Base-by-base conservation (phyloP, 2,888 invertebrate species). In the Pilophorus perplexus region DNA sequence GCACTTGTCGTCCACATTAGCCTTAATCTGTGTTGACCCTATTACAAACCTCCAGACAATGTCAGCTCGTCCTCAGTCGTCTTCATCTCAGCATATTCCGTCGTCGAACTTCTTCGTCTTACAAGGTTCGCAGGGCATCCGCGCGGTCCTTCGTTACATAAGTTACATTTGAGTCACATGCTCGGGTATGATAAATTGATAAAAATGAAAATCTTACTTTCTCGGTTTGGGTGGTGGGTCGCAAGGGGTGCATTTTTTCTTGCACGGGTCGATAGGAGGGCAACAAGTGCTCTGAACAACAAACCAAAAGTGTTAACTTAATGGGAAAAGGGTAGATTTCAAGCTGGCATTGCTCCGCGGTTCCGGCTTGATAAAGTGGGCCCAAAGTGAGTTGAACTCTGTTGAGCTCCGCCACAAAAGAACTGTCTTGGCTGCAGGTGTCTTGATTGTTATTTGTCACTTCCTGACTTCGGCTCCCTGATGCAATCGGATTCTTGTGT, bases 51-150 rank as follows among this genome's bases (percentile, higher is more conserved):
- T 38, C 22, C n/a, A n/a, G n/a, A n/a, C n/a, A n/a, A n/a, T n/a
- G n/a, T n/a, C n/a, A n/a, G n/a, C n/a, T n/a, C n/a, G n/a, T n/a
- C n/a, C n/a, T n/a, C n/a, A n/a, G n/a, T n/a, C n/a, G n/a, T n/a
- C n/a, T n/a, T n/a, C n/a, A n/a, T 33, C 6, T 48, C 62, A 62
- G 14, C 59, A 33, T 18, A 59, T 12, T 4, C 62, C 62, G 33
- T 62, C 62, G 20, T 48, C 33, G 33, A 62, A 62, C 14, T 46
- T 46, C 62, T 62, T 62, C 10, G 44, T 16, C 28, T 62, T 62
- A 33, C 62, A 62, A 14, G 48, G 62, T 33, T 62, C 62, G 28
- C 46, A 62, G 12, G 62, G 48, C 48, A 62, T 62, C n/a, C n/a
- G 10, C 52, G 12, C 25, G 25, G 14, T n/a, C 5, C 52, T 28